Conservation (phyloP, 2,888 invertebrate species). For the Eulithis testata region DNA sequence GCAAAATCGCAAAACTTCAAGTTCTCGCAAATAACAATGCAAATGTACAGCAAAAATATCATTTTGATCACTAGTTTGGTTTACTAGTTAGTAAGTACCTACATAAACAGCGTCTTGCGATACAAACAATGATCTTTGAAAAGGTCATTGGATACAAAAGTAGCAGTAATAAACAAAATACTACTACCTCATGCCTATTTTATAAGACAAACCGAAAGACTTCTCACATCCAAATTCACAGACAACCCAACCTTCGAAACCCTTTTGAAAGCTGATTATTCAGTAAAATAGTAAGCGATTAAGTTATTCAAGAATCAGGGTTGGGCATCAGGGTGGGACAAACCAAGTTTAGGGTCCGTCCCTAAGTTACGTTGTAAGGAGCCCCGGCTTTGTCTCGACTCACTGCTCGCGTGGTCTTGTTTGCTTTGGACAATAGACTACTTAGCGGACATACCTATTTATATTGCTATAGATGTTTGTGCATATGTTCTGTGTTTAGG, state of each 20-base stretch:
- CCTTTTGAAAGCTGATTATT: constrained; percentile 32
- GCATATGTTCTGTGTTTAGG: background rate
- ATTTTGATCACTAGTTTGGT: too few species aligned
- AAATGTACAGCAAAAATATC: too few species aligned
- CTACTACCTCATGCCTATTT: too few species aligned
- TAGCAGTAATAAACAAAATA: too few species aligned
- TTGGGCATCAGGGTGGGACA: constrained; percentile 55
- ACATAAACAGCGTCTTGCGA: too few species aligned
- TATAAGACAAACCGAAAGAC: background rate
- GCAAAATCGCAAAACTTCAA: too few species aligned
- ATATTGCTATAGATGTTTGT: background rate
- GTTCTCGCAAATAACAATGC: too few species aligned
- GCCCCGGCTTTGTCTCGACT: constrained; percentile 56
- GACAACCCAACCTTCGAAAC: constrained; percentile 8
- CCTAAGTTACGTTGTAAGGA: constrained; percentile 75
- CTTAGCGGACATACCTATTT: constrained; percentile 40
- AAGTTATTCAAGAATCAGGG: constrained; percentile 53
- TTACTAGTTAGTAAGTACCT: too few species aligned
- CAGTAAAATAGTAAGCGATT: constrained; percentile 43
- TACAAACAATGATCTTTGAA: too few species aligned
- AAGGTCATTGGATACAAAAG: too few species aligned
- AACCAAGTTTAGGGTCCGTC: constrained; percentile 74
- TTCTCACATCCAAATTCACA: constrained; percentile 4
- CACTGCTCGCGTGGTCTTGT: constrained; percentile 66
- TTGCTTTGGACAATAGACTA: constrained; percentile 63